These are phyloP conservation scores for Cebus imitator DNA, from an alignment of 2,113 vertebrate genomes.

Conservation along the genomic window DNA sequence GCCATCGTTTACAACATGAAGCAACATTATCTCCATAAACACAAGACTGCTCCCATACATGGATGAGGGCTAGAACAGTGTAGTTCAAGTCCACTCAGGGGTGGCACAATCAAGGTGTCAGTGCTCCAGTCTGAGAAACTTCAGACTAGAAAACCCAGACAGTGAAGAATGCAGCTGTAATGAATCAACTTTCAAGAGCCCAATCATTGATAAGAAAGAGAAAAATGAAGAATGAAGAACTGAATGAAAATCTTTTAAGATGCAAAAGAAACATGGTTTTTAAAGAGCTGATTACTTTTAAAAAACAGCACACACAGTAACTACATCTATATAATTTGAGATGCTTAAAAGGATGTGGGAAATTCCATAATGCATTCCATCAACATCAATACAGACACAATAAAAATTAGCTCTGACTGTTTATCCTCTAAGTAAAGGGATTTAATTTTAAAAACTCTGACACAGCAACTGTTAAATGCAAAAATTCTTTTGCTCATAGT, in stretches of 20 bases:
- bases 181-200: not conserved
- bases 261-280: not conserved
- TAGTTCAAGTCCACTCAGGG: not conserved
- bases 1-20: not conserved
- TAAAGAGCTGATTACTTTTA: not conserved
- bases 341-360: not conserved
- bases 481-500: constrained; percentile 60
- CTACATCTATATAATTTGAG: not conserved
- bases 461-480: not conserved
- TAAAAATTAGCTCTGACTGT: constrained; percentile 18
- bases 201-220: not conserved
- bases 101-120: not conserved
- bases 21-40: rapidly evolving
- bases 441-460: not conserved
- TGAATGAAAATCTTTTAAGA: not conserved
- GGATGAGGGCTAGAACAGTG: not conserved
- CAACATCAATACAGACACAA: not conserved
- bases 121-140: not conserved
- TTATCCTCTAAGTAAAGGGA: not conserved
- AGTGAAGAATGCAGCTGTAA: not conserved
- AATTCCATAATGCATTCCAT: not conserved
- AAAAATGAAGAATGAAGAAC: not conserved
- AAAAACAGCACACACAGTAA: not conserved
- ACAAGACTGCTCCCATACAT: not conserved
- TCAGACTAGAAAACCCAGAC: not conserved